Percentiles rank a stretch among this genome's conserved stretches.
These are phyloP conservation scores for Meteorus cinctellus DNA, from an alignment of 2,888 invertebrate species.

Conservation along the genomic window DNA sequence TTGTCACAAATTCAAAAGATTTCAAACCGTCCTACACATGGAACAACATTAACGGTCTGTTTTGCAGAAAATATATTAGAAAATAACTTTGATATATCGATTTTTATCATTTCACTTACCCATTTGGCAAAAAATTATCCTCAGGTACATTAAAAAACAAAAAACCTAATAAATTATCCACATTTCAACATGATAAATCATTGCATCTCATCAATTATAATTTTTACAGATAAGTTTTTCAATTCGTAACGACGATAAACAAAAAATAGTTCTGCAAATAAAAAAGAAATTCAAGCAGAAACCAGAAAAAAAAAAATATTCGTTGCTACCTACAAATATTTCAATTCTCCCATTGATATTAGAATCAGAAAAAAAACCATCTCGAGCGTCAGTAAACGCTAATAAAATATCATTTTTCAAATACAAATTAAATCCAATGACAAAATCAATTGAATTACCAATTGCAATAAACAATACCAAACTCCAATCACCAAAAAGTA, in stretches of 20 bases:
- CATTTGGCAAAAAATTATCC: conserved; percentile 80
- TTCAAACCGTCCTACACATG: conserved; percentile 77
- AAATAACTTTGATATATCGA: conserved; percentile 75
- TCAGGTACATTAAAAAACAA: conserved; percentile 71
- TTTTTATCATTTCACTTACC: conserved; percentile 77
- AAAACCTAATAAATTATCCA: background rate
- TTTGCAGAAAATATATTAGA: conserved; percentile 77
- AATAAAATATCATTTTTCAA: background rate
- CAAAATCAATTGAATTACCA: background rate
- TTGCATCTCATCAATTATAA: conserved; percentile 57
- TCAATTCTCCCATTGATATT: background rate
- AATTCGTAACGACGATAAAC: conserved; percentile 79
- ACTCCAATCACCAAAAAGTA: background rate
- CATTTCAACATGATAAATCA: background rate
- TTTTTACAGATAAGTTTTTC: conserved; percentile 77
- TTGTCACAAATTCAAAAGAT: conserved; percentile 61
- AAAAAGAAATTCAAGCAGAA: conserved; percentile 44
- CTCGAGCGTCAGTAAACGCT: background rate
- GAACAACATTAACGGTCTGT: conserved; percentile 83
- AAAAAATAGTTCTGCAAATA: conserved; percentile 74
- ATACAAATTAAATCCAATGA: background rate
- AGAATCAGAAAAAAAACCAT: background rate
- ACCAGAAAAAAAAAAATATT: background rate
- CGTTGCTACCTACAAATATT: background rate
- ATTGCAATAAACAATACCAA: background rate